Evolutionary conservation across 30 jellyfish, hydroid and myxozoan species (phyloP), one percentile per base, ranked within the genome.

Genomic region (Turritopsis dohrnii): DNA sequence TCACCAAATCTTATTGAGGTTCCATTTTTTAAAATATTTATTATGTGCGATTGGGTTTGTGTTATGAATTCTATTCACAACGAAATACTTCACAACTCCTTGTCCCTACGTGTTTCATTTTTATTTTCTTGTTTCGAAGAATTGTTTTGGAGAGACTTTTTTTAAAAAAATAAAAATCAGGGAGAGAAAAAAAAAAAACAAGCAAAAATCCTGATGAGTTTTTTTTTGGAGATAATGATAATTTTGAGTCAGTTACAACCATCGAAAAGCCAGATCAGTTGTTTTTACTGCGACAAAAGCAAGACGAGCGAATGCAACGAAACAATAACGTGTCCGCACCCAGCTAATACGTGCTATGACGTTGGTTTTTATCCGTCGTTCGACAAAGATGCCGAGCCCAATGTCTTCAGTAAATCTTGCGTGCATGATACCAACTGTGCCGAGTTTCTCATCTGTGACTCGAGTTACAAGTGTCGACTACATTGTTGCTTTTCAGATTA

Each of bases 281-380:
- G 77, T 27, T 69, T n/a, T 1, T 27, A 69, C 17, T 69, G 77
- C 0, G 77, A 69, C 16, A 21, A 16, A 23, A 27, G 28, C 22
- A 69, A 69, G 8, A 69, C 16, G 22, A 13, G 13, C 5, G 60
- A 13, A 13, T 69, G 77, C 30, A 69, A 69, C 22, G 30, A 16
- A 69, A 69, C 77, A 17, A 69, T 69, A 69, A 69, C 77, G 19
- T 69, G 77, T 69, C 77, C 77, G 9, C 30, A n/a, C 19, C 77
- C 77, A n/a, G 77, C 77, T 9, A 69, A 69, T 21, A 69, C 28
- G 9, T 69, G 77, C 19, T 69, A 69, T 69, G 77, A 9, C 30
- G 77, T 19, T 27, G 30, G 16, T 16, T 69, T 69, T 19, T 41
- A 41, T 41, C 60, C 60, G 9, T 41, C 60, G 60, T 41, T 3